phyloP scores from a whole-genome alignment of 2,113 vertebrate species.

The Psettodes erumei region DNA sequence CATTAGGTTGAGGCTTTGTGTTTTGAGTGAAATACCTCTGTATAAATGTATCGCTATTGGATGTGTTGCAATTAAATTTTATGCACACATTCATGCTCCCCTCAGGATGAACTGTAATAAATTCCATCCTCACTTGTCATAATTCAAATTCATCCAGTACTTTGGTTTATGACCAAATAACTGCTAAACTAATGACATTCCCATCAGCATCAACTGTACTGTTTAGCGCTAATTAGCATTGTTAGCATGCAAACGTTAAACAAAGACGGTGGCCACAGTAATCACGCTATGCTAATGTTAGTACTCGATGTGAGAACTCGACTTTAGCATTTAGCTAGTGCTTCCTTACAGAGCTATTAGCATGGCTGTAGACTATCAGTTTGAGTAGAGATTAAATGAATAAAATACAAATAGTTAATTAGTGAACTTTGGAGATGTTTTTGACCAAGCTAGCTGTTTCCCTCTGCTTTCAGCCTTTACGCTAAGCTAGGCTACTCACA shows the following conservation, averaged over 20 bases:
- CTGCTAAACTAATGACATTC: neutral
- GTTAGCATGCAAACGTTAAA: too few species aligned
- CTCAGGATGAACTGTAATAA: neutral
- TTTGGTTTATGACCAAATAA: neutral
- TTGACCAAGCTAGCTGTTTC: neutral
- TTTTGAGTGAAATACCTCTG: neutral
- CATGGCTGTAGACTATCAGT: neutral
- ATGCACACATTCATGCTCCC: neutral
- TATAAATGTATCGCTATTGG: neutral
- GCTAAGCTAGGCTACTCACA: neutral
- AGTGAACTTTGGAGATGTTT: neutral
- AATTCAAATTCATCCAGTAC: too few species aligned
- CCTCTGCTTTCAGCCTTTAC: neutral
- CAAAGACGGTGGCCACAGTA: neutral
- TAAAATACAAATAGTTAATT: too few species aligned
- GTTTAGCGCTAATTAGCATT: neutral
- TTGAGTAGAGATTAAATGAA: neutral
- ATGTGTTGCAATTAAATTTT: neutral
- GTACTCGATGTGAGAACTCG: neutral
- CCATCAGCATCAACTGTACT: neutral
- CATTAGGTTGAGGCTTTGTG: neutral
- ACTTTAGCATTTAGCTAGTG: neutral
- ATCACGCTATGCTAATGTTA: neutral
- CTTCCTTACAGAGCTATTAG: neutral
- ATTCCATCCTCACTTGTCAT: neutral